Conservation (phyloP, 2,113 vertebrate species). For the Oriolus oriolus region DNA sequence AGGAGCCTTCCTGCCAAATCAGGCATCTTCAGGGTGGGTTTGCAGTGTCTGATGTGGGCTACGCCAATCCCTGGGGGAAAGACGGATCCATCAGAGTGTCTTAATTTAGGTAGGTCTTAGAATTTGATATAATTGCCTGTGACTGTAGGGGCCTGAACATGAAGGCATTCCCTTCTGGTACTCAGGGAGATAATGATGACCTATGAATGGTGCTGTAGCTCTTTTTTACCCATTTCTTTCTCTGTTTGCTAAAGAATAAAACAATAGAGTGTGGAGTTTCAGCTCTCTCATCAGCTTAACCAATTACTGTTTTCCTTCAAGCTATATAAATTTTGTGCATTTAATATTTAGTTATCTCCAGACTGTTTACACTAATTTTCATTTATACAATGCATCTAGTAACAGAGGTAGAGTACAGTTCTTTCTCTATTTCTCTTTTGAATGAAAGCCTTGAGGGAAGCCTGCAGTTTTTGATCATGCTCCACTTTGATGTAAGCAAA, state of each 20-base stretch:
- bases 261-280: background rate
- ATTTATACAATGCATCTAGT: constrained; percentile 52
- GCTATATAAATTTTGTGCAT: constrained; percentile 42
- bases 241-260: background rate
- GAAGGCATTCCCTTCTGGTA: background rate
- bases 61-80: background rate
- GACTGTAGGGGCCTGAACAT: background rate
- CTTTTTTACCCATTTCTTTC: background rate
- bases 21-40: background rate
- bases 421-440: constrained; percentile 19
- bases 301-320: constrained; percentile 61
- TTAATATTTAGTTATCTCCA: constrained; percentile 66
- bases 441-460: constrained; percentile 61
- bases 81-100: background rate
- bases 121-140: background rate
- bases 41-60: background rate
- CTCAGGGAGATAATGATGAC: background rate
- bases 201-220: background rate
- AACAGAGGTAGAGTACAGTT: constrained; percentile 34
- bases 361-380: constrained; percentile 69
- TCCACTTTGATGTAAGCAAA: constrained; percentile 66
- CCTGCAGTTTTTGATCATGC: constrained; percentile 49
- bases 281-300: constrained; percentile 7
- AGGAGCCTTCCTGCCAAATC: background rate
- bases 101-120: background rate